Evolutionary conservation across 2,888 invertebrate species (phyloP).

Genomic region (Agelastica alni): DNA sequence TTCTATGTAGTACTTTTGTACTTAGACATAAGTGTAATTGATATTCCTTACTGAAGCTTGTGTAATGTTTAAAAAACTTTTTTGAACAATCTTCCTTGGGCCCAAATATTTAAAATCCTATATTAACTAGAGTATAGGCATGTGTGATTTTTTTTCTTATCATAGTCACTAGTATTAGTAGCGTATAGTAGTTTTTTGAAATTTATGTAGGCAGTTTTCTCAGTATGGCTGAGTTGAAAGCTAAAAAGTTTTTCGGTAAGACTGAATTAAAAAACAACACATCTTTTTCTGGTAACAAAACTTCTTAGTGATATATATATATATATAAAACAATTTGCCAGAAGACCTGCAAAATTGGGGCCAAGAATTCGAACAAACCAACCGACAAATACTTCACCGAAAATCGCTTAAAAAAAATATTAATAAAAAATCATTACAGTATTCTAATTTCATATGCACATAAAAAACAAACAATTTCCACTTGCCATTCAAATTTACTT

Average conservation of each 20-base stretch:
- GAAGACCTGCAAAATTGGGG: slow-evolving; percentile 41
- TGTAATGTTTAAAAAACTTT: slow-evolving; percentile 46
- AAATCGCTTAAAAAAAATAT: too few species aligned
- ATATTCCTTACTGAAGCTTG: slow-evolving; percentile 50
- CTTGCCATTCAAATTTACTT: too few species aligned
- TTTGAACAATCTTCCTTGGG: slow-evolving; percentile 60
- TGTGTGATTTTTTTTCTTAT: slow-evolving; percentile 58
- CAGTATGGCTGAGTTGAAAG: slow-evolving; percentile 39
- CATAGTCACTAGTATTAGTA: slow-evolving; percentile 56
- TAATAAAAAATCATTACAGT: too few species aligned
- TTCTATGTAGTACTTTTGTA: slow-evolving; percentile 44
- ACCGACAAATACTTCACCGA: too few species aligned
- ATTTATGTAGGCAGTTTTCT: slow-evolving; percentile 39
- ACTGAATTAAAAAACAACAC: slow-evolving; percentile 57
- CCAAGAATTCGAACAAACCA: too few species aligned
- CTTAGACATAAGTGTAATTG: slow-evolving; percentile 51
- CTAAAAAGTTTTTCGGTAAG: slow-evolving; percentile 56
- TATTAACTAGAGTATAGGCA: slow-evolving; percentile 54
- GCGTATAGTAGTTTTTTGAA: slow-evolving; percentile 44
- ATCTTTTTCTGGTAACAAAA: slow-evolving; percentile 57
- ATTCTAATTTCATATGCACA: too few species aligned
- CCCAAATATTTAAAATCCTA: slow-evolving; percentile 56
- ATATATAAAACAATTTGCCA: slow-evolving; percentile 48
- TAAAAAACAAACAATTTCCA: too few species aligned
- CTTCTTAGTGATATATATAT: slow-evolving; percentile 55